These are phyloP conservation scores for Daptonema setosum DNA, from an alignment of 2,888 invertebrate species.

Conservation along the genomic window DNA sequence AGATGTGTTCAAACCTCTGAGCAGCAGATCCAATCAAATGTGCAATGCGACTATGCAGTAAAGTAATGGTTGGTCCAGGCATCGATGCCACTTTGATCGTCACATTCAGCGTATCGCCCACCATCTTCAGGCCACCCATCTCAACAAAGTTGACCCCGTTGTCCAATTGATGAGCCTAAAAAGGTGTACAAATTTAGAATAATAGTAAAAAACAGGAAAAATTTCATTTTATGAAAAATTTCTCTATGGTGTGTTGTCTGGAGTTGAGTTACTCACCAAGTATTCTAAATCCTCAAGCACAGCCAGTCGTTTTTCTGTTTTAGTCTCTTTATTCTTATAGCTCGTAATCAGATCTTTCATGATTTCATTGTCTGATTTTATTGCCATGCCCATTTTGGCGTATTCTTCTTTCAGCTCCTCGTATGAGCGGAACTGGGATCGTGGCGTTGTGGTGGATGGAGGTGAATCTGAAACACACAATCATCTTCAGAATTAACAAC, in stretches of 20 bases:
- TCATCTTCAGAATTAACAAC: too few relatives aligned
- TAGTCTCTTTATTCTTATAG: slow-evolving; percentile 26
- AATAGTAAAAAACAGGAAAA: too few relatives aligned
- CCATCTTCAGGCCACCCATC: slow-evolving; percentile 31
- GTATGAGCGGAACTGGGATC: slow-evolving; percentile 37
- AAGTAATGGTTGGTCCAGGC: too few relatives aligned
- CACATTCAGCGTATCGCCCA: slow-evolving; percentile 43
- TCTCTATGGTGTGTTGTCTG: too few relatives aligned
- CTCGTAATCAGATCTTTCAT: slow-evolving; percentile 37
- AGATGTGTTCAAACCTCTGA: slow-evolving; percentile 2
- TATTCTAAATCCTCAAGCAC: slow-evolving; percentile 46
- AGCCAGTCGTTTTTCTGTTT: slow-evolving; percentile 30
- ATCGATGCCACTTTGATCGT: neutral
- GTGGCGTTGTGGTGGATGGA: too few relatives aligned
- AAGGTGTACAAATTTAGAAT: neutral
- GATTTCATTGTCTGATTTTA: slow-evolving; percentile 48
- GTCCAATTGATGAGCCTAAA: too few relatives aligned
- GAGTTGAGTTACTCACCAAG: too few relatives aligned
- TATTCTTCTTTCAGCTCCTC: slow-evolving; percentile 46
- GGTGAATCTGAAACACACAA: too few relatives aligned
- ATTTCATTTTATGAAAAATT: too few relatives aligned
- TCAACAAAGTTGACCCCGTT: slow-evolving; percentile 45
- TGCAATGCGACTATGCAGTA: neutral
- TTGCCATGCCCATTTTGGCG: slow-evolving; percentile 39
- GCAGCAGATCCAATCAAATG: slow-evolving; percentile 5